phyloP scores from a whole-genome alignment of 2,113 vertebrate species.

The Barbus barbus region DNA sequence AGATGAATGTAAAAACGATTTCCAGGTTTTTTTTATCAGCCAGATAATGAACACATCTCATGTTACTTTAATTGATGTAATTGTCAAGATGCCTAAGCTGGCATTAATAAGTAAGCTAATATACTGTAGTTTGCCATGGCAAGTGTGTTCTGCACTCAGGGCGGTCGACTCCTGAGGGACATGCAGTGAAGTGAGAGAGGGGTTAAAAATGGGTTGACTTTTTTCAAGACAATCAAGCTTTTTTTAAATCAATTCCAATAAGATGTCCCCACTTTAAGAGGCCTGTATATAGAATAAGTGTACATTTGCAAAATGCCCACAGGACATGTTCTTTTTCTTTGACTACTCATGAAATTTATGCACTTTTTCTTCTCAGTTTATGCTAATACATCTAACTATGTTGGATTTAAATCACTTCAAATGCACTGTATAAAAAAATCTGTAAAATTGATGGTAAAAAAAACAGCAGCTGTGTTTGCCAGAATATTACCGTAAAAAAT shows the following conservation, averaged over 20 bases:
- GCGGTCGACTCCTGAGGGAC: neutral
- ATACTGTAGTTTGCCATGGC: neutral
- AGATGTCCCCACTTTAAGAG: neutral
- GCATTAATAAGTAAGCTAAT: neutral
- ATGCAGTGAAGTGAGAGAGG: neutral
- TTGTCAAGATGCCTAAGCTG: neutral
- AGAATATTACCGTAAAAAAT: too few relatives aligned
- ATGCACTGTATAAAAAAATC: too few relatives aligned
- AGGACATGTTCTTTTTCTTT: neutral
- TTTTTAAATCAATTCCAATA: neutral
- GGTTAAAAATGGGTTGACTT: neutral
- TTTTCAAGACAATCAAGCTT: neutral
- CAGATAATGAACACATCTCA: neutral
- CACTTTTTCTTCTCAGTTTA: neutral
- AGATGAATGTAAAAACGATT: conserved; percentile 17
- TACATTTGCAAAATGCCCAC: neutral
- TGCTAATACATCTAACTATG: neutral
- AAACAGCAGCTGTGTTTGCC: too few relatives aligned
- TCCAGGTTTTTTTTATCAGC: neutral
- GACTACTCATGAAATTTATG: neutral
- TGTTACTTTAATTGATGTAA: neutral
- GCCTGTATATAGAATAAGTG: neutral
- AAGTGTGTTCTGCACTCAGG: neutral
- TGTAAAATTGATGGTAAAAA: too few relatives aligned
- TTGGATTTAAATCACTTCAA: neutral